Percentiles rank a stretch among this genome's conserved stretches.
Evolutionary conservation across 2,888 invertebrate genomes (phyloP).

Genomic region (Coenonympha arcania): DNA sequence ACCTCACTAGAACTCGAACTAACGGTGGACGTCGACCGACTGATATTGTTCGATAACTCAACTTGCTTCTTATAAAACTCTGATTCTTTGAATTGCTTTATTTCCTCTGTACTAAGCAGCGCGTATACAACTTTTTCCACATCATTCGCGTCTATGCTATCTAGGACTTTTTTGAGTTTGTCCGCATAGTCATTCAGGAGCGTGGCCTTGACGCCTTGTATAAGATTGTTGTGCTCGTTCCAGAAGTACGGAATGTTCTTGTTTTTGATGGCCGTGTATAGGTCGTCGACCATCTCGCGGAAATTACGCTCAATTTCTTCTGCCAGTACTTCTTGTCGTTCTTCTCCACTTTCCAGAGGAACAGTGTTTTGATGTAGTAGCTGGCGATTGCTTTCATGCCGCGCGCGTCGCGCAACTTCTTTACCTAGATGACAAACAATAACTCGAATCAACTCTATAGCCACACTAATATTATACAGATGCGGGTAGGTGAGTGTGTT

Average conservation of each 20-base stretch:
- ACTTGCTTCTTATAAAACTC: slow-evolving; percentile 44
- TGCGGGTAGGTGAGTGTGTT: too few species aligned
- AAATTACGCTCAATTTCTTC: slow-evolving; percentile 47
- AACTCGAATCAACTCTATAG: neutral
- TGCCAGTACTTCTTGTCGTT: slow-evolving; percentile 52
- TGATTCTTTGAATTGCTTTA: slow-evolving; percentile 41
- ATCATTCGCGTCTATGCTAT: slow-evolving; percentile 48
- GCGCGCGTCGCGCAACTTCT: slow-evolving; percentile 68
- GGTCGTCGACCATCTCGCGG: slow-evolving; percentile 48
- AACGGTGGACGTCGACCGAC: slow-evolving; percentile 3
- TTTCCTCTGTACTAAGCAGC: slow-evolving; percentile 45
- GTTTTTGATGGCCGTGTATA: slow-evolving; percentile 41
- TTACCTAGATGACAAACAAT: slow-evolving; percentile 38
- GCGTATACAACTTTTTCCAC: slow-evolving; percentile 40
- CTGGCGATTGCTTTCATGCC: slow-evolving; percentile 65
- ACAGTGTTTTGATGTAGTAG: slow-evolving; percentile 75
- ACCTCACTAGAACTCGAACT: slow-evolving; percentile 11
- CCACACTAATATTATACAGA: too few species aligned
- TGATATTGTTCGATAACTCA: neutral
- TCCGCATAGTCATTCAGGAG: slow-evolving; percentile 45
- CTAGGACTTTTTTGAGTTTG: slow-evolving; percentile 51
- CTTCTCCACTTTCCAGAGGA: slow-evolving; percentile 57
- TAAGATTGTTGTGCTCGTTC: slow-evolving; percentile 53
- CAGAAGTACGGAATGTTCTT: slow-evolving; percentile 57
- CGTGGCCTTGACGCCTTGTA: slow-evolving; percentile 45